Percentiles rank a stretch among this genome's conserved stretches.
phyloP scores from a whole-genome alignment of 2,797 vertebrate genomes.

The Sebastes diploproa region DNA sequence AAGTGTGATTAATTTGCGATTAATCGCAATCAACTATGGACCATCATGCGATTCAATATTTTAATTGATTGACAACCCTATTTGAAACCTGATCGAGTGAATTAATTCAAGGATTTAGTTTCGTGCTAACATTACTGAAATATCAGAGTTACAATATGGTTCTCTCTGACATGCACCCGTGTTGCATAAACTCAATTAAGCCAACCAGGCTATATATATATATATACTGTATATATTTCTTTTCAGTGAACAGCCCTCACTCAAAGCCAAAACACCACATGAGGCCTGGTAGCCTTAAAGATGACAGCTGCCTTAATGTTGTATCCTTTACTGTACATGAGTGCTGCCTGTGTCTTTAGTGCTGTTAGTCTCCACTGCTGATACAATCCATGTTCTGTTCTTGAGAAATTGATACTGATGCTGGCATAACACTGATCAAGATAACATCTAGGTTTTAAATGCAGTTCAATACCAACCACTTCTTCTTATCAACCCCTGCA shows the following conservation, averaged over 20 bases:
- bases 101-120: too few species aligned
- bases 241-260: background rate
- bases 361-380: background rate
- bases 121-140: too few species aligned
- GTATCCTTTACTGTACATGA: background rate
- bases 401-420: background rate
- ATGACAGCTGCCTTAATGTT: background rate
- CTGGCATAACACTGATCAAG: background rate
- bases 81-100: rapidly evolving
- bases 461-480: background rate
- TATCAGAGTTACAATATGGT: background rate
- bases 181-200: background rate
- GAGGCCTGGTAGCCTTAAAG: background rate
- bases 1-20: too few species aligned
- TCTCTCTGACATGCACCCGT: background rate
- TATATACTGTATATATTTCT: background rate
- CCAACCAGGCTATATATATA: too few species aligned
- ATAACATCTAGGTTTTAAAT: background rate
- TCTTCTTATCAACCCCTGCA: background rate
- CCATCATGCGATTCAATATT: rapidly evolving
- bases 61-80: too few species aligned
- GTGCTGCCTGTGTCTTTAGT: background rate
- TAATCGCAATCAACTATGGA: too few species aligned
- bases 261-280: background rate
- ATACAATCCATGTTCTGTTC: background rate